A percentile compares a stretch with the other conserved stretches of the same genome.
Evolutionary conservation across 2,797 vertebrate genomes (phyloP).

Genomic region (Pteropus rufus): DNA sequence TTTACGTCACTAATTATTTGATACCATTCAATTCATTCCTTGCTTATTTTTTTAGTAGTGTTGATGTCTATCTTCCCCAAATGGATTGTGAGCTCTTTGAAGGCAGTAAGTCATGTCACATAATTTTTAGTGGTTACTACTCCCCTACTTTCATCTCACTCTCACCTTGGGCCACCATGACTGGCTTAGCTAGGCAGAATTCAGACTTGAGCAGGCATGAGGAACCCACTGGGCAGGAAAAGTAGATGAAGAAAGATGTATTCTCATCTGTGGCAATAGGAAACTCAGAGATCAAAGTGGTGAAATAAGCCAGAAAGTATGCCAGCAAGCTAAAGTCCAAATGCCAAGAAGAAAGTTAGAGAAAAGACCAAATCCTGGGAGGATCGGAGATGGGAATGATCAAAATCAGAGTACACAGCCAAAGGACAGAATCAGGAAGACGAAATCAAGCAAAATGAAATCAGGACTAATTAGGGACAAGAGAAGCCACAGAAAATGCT

Average conservation of each 20-base stretch:
- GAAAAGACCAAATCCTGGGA: background rate
- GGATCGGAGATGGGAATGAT: background rate
- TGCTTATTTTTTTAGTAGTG: background rate
- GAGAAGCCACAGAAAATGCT: background rate
- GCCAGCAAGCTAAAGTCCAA: background rate
- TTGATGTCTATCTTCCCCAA: background rate
- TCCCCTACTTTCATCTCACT: background rate
- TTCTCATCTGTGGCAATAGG: background rate
- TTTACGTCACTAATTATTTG: background rate
- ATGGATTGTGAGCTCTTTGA: background rate
- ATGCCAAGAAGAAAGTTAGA: background rate
- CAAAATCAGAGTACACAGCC: background rate
- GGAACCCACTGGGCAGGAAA: background rate
- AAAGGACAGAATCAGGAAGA: background rate
- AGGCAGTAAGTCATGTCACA: background rate
- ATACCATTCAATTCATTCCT: background rate
- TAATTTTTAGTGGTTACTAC: background rate
- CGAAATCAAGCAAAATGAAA: conserved; percentile 20
- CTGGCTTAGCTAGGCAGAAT: background rate
- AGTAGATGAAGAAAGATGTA: background rate
- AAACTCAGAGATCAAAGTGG: background rate
- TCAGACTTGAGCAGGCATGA: background rate
- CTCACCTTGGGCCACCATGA: background rate
- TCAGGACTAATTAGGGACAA: background rate
- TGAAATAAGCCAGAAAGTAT: background rate